Base-by-base conservation (phyloP, 2,113 vertebrate genomes). In the Chionis minor region DNA sequence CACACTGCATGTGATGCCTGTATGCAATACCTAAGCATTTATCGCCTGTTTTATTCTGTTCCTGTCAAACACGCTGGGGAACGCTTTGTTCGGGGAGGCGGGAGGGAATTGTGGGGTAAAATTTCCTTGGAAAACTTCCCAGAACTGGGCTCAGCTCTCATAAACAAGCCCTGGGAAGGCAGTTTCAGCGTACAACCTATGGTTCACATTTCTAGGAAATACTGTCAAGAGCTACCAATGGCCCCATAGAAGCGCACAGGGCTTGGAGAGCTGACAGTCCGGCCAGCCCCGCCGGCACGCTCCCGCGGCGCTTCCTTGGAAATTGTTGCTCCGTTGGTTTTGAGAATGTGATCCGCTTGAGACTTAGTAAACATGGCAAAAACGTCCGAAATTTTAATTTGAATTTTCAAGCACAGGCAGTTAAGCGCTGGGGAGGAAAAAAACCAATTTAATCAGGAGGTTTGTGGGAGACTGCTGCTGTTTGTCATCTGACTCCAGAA, bases 101-200 rank as follows among this genome's bases (percentile, higher is more conserved):
- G n/a, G 79, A 56, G 65, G 73, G 56, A 80, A 21, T 3, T 4
- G 56, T 0, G 6, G 90, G 87, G 67, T 75, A 62, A 92, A 32
- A 80, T 71, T 58, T 44, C 86, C 80, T 81, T 95, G 96, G 96
- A 81, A 88, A 78, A 38, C 44, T 44, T 84, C 81, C 96, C 30
- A 9, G 94, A 62, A 30, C 74, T 14, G 33, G 65, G 78, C 88
- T 86, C 86, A n/a, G 78, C 75, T 83, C 66, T 92, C 84, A 7
- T 44, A 77, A 30, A 51, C 8, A 74, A 54, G 67, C 35, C 32
- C 79, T 33, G 81, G 77, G 71, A 70, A 74, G 95, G 91, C 89
- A 59, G 47, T 4, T 77, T 1, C 2, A 45, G n/a, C 33, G 69
- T 42, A 11, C 82, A 93, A 56, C 83, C 81, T 14, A 0, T 22